Evolutionary conservation across 2,113 vertebrate species (phyloP), one percentile per base, ranked within the genome.

Genomic region (Lucifuga dentata): DNA sequence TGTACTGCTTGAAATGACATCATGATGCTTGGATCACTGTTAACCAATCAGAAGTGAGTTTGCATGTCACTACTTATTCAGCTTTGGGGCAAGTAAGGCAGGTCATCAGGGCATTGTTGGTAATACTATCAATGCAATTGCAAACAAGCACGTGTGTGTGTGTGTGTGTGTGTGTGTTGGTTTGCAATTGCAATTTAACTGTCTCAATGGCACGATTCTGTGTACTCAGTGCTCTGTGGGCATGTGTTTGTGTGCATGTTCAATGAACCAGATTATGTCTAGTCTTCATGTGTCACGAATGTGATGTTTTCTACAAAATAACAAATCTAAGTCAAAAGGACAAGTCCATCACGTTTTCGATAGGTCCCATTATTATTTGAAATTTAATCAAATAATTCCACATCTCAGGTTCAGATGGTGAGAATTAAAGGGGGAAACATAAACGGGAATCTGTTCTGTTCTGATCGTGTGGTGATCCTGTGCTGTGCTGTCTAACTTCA

Each of bases 351-450:
- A 21, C 35, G 56, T 68, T 80, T 76, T 53, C 11, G 8, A 61
- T 58, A 49, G 11, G 41, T 60, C 35, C 19, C 13, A 49, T 76
- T 64, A 49, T 61, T 61, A 75, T 29, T 62, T 55, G 20, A 19
- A 40, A 1, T 2, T 46, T 41, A 29, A 36, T n/a, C 56, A 52
- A 36, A 46, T 59, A 33, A 5, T n/a, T 41, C 11, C 5, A 57
- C 66, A 83, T 66, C 45, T 72, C 70, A 61, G 55, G 68, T 75
- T 86, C 35, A 48, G 16, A 51, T 57, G 38, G 26, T 36, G 35
- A 57, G 41, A 62, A 43, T 48, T 41, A 33, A 57, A 46, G 48
- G 21, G 13, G 3, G 1, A 11, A 36, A 48, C 44, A 41, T 24
- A 33, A 49, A 57, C 39, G 76, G 51, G 36, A 66, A 58, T 65